Base-by-base conservation (phyloP, 2,888 invertebrate species). In the Coelinius sp. region DNA sequence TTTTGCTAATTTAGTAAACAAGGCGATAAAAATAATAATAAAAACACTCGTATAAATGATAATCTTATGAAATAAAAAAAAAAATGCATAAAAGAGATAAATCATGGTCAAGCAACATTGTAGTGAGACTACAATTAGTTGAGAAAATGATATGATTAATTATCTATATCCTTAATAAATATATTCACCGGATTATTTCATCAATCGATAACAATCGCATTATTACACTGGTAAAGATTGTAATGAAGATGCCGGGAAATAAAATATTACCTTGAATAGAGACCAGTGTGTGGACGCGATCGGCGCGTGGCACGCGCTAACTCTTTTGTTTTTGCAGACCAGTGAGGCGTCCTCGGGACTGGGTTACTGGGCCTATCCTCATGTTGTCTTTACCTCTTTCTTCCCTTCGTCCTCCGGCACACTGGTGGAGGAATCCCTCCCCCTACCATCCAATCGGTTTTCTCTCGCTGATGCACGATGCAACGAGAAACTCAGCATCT, bases 251-350 rank as follows among this genome's bases (percentile, higher is more conserved):
- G 6, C 20, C 8, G 8, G 46, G 17, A 17, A 49, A 49, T 49
- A 49, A 49, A 49, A 49, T 49, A 49, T 49, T 17, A 49, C 46
- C 46, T 49, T 49, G 46, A 49, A 49, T 49, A 49, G 46, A 49
- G 46, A 49, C 46, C 46, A 49, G 46, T 49, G 65, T 12, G 76
- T 41, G 70, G 78, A 49, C 78, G 73, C 70, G 73, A 75, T 75
- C 77, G 78, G 81, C 84, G 78, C 82, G 83, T 81, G 84, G 79
- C 83, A 83, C 81, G 80, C 81, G 81, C 82, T 17, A 82, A 82
- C 83, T 83, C 84, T 85, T 86, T 85, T 86, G 84, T 85, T 86
- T 85, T 84, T 86, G 82, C 84, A 85, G 82, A 82, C 81, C 80
- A 77, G 79, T 78, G 83, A 81, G 81, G 20, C 82, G 80, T 80